phyloP scores from a whole-genome alignment of 2,888 invertebrate species.

The Drosophila setosimentum region DNA sequence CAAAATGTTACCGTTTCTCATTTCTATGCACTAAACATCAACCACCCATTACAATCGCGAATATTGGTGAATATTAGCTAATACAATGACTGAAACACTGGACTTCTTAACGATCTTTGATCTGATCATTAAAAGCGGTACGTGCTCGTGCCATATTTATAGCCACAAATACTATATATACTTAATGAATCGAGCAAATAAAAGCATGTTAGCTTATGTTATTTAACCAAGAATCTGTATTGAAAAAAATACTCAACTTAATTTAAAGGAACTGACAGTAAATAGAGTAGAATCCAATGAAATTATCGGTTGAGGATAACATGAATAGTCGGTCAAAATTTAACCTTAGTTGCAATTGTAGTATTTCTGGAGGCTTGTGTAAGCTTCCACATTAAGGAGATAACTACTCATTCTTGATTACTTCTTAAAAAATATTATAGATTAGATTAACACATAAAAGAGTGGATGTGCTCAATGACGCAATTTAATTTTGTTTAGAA shows the following conservation, averaged over 20 bases:
- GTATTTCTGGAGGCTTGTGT: background rate
- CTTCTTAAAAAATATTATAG: background rate
- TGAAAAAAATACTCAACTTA: background rate
- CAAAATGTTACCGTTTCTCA: conserved; percentile 50
- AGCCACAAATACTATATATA: background rate
- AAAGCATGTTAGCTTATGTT: background rate
- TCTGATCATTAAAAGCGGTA: conserved; percentile 73
- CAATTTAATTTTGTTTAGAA: background rate
- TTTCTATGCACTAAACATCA: conserved; percentile 20
- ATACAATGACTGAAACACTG: conserved; percentile 64
- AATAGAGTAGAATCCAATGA: background rate
- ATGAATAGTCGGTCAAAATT: background rate
- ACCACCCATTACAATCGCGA: conserved; percentile 24
- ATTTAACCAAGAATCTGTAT: background rate
- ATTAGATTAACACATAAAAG: conserved; percentile 5
- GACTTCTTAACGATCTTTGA: conserved; percentile 77
- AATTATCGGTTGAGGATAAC: background rate
- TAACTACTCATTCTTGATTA: background rate
- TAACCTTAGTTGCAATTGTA: background rate
- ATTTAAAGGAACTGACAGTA: background rate
- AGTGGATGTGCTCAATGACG: background rate
- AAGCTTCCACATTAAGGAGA: background rate
- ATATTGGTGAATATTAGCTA: conserved; percentile 24
- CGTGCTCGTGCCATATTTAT: conserved; percentile 33
- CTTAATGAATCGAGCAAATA: background rate